Percentiles rank a stretch among this genome's conserved stretches.
phyloP scores from a whole-genome alignment of 92 coral and sea anemone genomes.

The Parazoanthus swiftii region DNA sequence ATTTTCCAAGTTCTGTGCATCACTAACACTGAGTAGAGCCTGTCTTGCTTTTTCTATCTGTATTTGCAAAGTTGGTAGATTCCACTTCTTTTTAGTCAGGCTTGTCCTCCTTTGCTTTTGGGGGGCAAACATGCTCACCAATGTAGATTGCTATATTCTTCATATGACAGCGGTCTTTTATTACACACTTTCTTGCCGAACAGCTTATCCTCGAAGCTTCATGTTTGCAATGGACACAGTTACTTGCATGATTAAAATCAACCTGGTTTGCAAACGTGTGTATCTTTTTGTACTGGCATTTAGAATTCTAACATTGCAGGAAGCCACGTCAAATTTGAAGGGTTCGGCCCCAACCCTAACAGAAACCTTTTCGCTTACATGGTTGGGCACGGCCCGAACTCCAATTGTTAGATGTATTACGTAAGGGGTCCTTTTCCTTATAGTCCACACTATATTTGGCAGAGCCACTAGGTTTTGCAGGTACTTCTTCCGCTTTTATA shows the following conservation, averaged over 20 bases:
- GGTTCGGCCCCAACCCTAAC: slow-evolving; percentile 46
- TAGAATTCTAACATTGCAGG: slow-evolving; percentile 21
- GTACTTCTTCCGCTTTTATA: too few relatives aligned
- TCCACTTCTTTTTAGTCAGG: slow-evolving; percentile 8
- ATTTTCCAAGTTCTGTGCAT: slow-evolving; percentile 22
- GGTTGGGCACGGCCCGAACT: slow-evolving; percentile 16
- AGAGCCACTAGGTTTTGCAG: background rate
- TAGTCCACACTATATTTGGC: background rate
- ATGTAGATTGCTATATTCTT: slow-evolving; percentile 43
- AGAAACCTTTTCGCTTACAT: slow-evolving; percentile 33
- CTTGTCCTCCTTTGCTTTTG: slow-evolving; percentile 22
- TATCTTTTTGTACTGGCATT: slow-evolving; percentile 21
- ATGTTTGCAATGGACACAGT: slow-evolving; percentile 36
- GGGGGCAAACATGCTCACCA: slow-evolving; percentile 29
- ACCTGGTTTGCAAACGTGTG: slow-evolving; percentile 39
- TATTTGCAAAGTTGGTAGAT: slow-evolving; percentile 15
- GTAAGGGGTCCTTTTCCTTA: background rate
- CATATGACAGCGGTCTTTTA: slow-evolving; percentile 59
- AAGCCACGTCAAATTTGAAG: slow-evolving; percentile 39
- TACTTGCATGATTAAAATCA: slow-evolving; percentile 30
- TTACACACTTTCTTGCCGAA: slow-evolving; percentile 50
- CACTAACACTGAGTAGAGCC: slow-evolving; percentile 50
- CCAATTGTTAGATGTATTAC: background rate
- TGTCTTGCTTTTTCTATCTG: slow-evolving; percentile 44
- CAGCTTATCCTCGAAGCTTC: background rate